Conservation (phyloP, 2,113 vertebrate species). For the Scytalopus superciliaris region DNA sequence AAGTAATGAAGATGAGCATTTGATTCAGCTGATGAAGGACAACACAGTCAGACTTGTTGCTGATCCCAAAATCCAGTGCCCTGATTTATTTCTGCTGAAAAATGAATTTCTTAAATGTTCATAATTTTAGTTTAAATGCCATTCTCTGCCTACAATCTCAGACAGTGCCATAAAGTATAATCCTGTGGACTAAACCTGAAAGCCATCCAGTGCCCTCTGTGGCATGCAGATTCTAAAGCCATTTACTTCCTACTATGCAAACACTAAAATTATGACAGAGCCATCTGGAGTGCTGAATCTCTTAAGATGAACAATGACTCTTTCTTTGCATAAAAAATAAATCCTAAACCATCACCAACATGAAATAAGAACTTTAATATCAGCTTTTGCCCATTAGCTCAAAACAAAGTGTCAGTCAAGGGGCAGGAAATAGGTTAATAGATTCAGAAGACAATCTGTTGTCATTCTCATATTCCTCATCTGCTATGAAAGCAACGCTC, state of each 20-base stretch:
- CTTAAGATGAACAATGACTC: background rate
- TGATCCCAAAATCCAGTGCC: background rate
- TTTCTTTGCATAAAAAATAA: background rate
- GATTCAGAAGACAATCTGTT: background rate
- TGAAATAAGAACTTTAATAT: background rate
- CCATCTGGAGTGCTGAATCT: conserved; percentile 5
- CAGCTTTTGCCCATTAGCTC: background rate
- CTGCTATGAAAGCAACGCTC: conserved; percentile 29
- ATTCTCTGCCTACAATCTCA: background rate
- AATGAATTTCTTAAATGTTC: background rate
- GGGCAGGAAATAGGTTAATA: background rate
- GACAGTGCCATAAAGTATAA: background rate
- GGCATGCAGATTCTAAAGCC: background rate
- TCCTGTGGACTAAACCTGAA: background rate
- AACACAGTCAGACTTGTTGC: background rate
- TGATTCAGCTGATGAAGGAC: background rate
- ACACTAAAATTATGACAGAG: background rate
- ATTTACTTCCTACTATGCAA: background rate
- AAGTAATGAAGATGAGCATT: background rate
- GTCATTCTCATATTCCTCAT: conserved; percentile 2
- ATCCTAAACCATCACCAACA: background rate
- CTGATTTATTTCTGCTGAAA: background rate
- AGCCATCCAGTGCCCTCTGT: background rate
- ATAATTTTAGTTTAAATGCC: background rate
- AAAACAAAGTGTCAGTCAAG: background rate